These are phyloP conservation scores for Alosa alosa DNA, from an alignment of 2,113 vertebrate species.

Conservation along the genomic window DNA sequence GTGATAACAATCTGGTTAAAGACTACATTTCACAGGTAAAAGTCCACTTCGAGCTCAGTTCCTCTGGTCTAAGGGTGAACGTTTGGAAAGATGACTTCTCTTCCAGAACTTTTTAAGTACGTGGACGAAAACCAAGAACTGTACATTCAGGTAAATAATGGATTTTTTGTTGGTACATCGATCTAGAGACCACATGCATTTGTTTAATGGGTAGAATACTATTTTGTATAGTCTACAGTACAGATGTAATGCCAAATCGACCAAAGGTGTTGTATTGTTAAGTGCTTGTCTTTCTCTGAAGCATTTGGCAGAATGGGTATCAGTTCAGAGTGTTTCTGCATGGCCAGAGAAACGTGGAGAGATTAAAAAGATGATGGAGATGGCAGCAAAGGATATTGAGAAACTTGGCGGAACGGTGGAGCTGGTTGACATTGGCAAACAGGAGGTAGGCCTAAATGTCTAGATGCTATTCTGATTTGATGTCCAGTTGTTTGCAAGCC, in stretches of 20 bases:
- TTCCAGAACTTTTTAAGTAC: slow-evolving; percentile 81
- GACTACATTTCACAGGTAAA: not conserved
- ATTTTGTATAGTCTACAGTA: not conserved
- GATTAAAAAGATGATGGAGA: slow-evolving; percentile 88
- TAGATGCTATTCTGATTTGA: not conserved
- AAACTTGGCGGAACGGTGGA: slow-evolving; percentile 83
- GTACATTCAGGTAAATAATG: slow-evolving; percentile 79
- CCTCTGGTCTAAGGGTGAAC: not conserved
- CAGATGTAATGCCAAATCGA: not conserved
- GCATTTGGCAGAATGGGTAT: slow-evolving; percentile 90
- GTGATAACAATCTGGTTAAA: slow-evolving; percentile 7
- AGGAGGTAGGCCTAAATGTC: slow-evolving; percentile 71
- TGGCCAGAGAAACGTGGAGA: slow-evolving; percentile 91
- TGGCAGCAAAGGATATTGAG: slow-evolving; percentile 83
- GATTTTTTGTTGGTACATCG: not conserved
- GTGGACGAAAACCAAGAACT: slow-evolving; percentile 88
- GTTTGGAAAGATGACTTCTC: slow-evolving; percentile 75
- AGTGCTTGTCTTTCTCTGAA: slow-evolving; percentile 44
- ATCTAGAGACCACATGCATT: not conserved
- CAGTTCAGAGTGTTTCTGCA: slow-evolving; percentile 89
- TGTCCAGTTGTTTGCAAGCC: not conserved
- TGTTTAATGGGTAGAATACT: not conserved
- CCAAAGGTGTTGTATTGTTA: not conserved
- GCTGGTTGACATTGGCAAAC: slow-evolving; percentile 84
- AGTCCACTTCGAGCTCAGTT: not conserved